Conservation (phyloP, 1,140 invertebrate species). For the Liolophura sinensis region DNA sequence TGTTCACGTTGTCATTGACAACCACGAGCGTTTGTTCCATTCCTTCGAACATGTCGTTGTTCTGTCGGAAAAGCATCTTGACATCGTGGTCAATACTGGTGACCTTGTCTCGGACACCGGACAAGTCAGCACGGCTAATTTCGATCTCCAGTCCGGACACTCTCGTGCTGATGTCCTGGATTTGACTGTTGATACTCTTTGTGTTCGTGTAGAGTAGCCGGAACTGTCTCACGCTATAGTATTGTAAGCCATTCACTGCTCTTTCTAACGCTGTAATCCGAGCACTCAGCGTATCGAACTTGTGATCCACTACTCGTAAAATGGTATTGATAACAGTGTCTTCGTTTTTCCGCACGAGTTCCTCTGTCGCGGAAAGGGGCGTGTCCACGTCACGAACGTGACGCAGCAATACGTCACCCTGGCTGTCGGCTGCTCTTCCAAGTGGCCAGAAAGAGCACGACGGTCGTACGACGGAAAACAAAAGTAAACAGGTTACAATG, state of each 20-base stretch:
- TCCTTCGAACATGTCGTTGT: slow-evolving; percentile 18
- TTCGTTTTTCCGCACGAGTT: slow-evolving; percentile 7
- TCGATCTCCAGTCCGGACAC: neutral
- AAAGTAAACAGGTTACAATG: neutral
- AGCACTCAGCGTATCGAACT: slow-evolving; percentile 35
- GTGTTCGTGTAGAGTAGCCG: slow-evolving; percentile 19
- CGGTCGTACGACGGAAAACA: neutral
- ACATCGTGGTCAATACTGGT: slow-evolving; percentile 4
- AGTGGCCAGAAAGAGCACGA: neutral
- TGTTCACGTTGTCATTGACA: slow-evolving; percentile 19
- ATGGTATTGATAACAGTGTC: slow-evolving; percentile 26
- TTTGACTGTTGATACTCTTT: slow-evolving; percentile 8
- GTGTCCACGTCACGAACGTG: neutral
- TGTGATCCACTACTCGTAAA: slow-evolving; percentile 31
- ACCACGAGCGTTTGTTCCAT: slow-evolving; percentile 21
- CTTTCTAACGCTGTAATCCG: slow-evolving; percentile 28
- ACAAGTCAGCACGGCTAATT: neutral
- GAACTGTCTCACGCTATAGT: slow-evolving; percentile 33
- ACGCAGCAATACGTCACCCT: neutral
- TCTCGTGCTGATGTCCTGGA: slow-evolving; percentile 3
- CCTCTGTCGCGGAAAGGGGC: neutral
- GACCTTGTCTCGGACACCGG: slow-evolving; percentile 7
- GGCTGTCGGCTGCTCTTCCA: too few species aligned
- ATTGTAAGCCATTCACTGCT: slow-evolving; percentile 30
- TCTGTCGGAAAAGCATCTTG: neutral